Evolutionary conservation across 2,888 invertebrate genomes (phyloP), one percentile per base, ranked within the genome.

Genomic region (Crossocerus cetratus): DNA sequence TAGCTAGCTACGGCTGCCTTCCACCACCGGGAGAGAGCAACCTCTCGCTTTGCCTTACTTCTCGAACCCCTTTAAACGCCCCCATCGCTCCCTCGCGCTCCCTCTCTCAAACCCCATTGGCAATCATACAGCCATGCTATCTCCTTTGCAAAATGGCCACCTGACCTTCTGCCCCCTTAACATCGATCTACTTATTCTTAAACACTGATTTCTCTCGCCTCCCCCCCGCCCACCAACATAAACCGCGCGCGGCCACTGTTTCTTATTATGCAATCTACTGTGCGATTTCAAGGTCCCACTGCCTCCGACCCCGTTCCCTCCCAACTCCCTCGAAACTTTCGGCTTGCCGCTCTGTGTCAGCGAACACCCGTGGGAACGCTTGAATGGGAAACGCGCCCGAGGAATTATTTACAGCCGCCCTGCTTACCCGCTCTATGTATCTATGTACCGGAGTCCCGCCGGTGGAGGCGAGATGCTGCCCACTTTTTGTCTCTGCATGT

Each of bases 81-180:
- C 72, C 76, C 76, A 69, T 67, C 77, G 68, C 49, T 16, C 78
- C 77, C 71, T 72, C 73, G 72, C 65, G 76, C 68, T 82, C 72
- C 71, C 72, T 74, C 66, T 70, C 80, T 83, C 80, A 76, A 78
- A 83, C 79, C 83, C 83, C 82, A 83, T 83, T 83, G 83, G 83
- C 82, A 83, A 83, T 82, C 82, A 80, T 81, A 78, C 83, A 82
- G 83, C 85, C 80, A 85, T 86, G 80, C 84, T 84, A 84, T 84
- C 85, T 82, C 77, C 73, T 69, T 74, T 68, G 82, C 84, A 87
- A 87, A 86, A 87, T 87, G 87, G 86, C 86, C 81, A 85, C 85
- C 83, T 83, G 81, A 81, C 78, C 75, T 73, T 78, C 79, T 73
- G 73, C 78, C 74, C 74, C 61, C 62, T 59, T 74, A 56, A 73